Evolutionary conservation across 2,888 invertebrate species (phyloP), one percentile per base, ranked within the genome.

Genomic region (Hyles lineata): DNA sequence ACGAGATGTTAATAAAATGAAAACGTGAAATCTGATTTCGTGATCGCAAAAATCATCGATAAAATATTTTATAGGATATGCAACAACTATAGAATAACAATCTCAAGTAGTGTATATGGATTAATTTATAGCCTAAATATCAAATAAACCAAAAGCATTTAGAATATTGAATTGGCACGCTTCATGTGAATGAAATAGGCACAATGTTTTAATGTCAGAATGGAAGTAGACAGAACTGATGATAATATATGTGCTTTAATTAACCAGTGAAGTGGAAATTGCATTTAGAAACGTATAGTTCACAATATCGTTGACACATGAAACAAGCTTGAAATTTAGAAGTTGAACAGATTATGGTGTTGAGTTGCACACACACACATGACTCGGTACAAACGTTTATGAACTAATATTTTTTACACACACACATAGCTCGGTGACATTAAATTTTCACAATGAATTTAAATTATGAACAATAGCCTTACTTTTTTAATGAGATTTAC

Each of bases 1-100:
- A 67, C 67, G 67, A 67, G 67, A 67, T 67, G 67, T 23, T 67
- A 23, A 17, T 50, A 50, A 67, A 50, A 23, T 67, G 50, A 50
- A 21, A 21, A 11, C 35, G 11, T 43, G 63, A 63, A 21, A 21
- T 67, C 67, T 23, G 43, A 67, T 15, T 23, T 23, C 23, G 43
- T 7, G 43, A 50, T 25, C 23, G 67, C 21, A 67, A 67, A 35
- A 63, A 63, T 35, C 11, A 32, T 62, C 3, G 2, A 62, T 62
- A 43, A 35, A 63, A 63, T n/a, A 7, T 35, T 4, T 67, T 67
- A 50, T 15, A 35, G 23, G 43, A 25, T 67, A 43, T 43, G 6
- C 50, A 67, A 50, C 19, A 35, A 55, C n/a, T 55, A n/a, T 7
- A 67, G 9, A 43, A 50, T 67, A 7, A 67, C 50, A 67, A 50